These are phyloP conservation scores for Drosophila kikkawai DNA, from an alignment of 1,140 invertebrate genomes.

Conservation along the genomic window DNA sequence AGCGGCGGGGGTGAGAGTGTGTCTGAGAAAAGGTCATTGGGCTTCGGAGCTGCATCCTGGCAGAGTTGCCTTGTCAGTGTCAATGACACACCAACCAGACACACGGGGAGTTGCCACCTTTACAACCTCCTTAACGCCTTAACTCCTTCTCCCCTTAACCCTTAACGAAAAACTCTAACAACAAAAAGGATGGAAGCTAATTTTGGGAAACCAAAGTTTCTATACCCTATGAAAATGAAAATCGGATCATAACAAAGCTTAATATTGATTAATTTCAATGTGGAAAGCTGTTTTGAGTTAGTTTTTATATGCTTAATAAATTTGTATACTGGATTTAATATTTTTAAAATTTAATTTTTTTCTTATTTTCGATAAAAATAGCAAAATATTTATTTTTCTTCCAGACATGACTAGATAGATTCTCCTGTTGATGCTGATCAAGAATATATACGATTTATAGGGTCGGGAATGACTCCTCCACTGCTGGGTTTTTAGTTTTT, in stretches of 20 bases:
- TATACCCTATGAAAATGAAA: background rate
- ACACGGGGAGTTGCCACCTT: background rate
- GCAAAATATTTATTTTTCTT: background rate
- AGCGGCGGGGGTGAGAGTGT: background rate
- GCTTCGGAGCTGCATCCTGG: constrained; percentile 21
- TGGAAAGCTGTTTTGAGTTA: background rate
- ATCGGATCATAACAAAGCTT: background rate
- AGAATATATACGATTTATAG: background rate
- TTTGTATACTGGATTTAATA: background rate
- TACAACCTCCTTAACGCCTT: constrained; percentile 16
- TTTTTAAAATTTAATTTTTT: background rate
- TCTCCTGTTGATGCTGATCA: background rate
- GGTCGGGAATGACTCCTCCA: background rate
- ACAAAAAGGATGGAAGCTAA: background rate
- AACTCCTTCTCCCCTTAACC: background rate
- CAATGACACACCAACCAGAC: constrained; percentile 24
- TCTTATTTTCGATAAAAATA: background rate
- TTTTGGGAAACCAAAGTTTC: background rate
- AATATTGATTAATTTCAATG: background rate
- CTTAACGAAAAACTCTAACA: background rate
- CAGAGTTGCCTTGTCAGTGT: constrained; percentile 24
- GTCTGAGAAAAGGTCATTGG: constrained; percentile 43
- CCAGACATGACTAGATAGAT: too few relatives aligned
- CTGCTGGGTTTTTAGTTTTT: too few relatives aligned
- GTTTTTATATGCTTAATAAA: background rate